Evolutionary conservation across 2,797 vertebrate species (phyloP), one percentile per base, ranked within the genome.

Genomic region (Sphaeramia orbicularis): DNA sequence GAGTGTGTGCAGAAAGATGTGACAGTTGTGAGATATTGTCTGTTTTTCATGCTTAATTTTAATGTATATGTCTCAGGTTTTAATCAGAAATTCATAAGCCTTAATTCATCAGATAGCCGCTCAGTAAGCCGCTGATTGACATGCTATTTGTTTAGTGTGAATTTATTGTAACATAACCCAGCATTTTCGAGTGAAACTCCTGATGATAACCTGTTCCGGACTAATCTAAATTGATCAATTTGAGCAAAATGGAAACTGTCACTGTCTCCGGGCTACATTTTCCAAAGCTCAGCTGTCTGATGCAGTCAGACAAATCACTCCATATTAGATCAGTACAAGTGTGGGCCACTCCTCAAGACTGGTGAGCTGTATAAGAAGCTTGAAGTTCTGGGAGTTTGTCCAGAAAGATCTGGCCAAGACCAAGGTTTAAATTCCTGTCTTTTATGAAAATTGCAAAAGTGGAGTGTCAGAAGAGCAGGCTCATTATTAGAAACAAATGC

Each of bases 391-490:
- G 64, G 93, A 95, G 13, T 85, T 83, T 21, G 89, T 96, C 54
- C 93, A 93, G 67, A 86, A 80, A 1, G 90, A 94, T 52, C 70
- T 94, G 74, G 83, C 87, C 30, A 89, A 75, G 60, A 77, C 84
- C 3, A 92, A 94, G 78, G 77, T 72, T 65, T 93, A 90, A 84
- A 94, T 95, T 76, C 83, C 88, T 10, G 92, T 94, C 64, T 93
- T 95, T 65, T 93, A 94, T 0, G 92, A 96, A 65, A 93, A 95
- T 82, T 71, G 65, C 86, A 94, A 94, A 79, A 92, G 93, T 0
- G 91, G 95, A 62, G 86, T 94, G 71, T 49, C 77, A 0, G 86
- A 93, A 19, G 87, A 91, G 1, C 89, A 89, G 2, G 62, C 37
- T 21, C 24, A 27, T 6, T 27, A 27, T 27, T 27, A 4, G 6